A percentile compares a stretch with the other conserved stretches of the same genome.
Evolutionary conservation across 2,888 invertebrate species (phyloP).

Genomic region (Ophion costatus): DNA sequence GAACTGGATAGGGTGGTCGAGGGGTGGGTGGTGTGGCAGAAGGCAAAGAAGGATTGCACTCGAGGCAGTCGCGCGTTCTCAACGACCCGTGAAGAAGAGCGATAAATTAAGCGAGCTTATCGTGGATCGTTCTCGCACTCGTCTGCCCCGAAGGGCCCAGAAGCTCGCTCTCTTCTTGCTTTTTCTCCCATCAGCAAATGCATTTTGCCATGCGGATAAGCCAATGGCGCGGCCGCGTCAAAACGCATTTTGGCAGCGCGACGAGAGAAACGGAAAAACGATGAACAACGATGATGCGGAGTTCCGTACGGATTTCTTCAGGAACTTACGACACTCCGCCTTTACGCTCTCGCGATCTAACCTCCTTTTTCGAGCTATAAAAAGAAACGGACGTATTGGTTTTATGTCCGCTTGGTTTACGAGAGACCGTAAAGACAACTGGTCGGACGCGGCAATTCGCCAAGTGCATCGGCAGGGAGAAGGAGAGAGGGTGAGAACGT

Average conservation of each 20-base stretch:
- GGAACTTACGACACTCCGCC: neutral
- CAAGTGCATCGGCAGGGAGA: slow-evolving; percentile 63
- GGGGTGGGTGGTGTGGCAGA: neutral
- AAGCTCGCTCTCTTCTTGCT: slow-evolving; percentile 70
- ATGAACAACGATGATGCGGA: slow-evolving; percentile 15
- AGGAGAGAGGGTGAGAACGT: slow-evolving; percentile 46
- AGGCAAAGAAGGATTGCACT: slow-evolving; percentile 65
- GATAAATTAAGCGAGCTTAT: slow-evolving; percentile 81
- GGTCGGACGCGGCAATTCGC: slow-evolving; percentile 69
- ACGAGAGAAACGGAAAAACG: slow-evolving; percentile 10
- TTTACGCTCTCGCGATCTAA: slow-evolving; percentile 8
- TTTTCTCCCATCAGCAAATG: slow-evolving; percentile 47
- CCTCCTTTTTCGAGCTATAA: slow-evolving; percentile 40
- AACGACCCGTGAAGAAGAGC: slow-evolving; percentile 76
- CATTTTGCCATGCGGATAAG: slow-evolving; percentile 71
- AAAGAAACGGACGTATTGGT: slow-evolving; percentile 75
- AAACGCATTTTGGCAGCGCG: slow-evolving; percentile 8
- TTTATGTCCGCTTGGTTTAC: slow-evolving; percentile 80
- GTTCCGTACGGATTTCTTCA: neutral
- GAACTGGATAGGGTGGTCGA: slow-evolving; percentile 3
- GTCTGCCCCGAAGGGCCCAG: slow-evolving; percentile 61
- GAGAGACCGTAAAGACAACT: slow-evolving; percentile 78
- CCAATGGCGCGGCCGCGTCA: slow-evolving; percentile 45
- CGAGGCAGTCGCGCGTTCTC: slow-evolving; percentile 68
- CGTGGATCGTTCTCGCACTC: slow-evolving; percentile 76